phyloP scores from a whole-genome alignment of 2,797 vertebrate species.

The Poecilia picta region DNA sequence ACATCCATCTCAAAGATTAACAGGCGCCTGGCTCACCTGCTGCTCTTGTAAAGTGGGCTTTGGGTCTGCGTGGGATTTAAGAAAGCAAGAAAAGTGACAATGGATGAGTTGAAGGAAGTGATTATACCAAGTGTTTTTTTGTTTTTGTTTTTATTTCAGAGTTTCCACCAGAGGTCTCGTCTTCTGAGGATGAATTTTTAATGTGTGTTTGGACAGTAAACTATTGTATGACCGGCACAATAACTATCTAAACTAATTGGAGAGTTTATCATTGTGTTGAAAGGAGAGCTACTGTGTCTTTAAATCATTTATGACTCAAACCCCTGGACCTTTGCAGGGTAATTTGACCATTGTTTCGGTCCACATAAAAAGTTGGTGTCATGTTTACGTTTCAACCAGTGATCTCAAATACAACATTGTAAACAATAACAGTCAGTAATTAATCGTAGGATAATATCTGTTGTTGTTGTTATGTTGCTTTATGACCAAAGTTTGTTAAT shows the following conservation, averaged over 20 bases:
- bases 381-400: constrained; percentile 13
- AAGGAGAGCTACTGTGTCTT: constrained; percentile 30
- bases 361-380: constrained; percentile 14
- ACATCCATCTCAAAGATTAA: constrained; percentile 52
- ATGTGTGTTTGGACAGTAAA: constrained; percentile 35
- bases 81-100: constrained; percentile 5
- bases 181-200: constrained; percentile 50
- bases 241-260: constrained; percentile 45
- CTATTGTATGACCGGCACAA: constrained; percentile 40
- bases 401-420: background rate
- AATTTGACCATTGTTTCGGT: constrained; percentile 42
- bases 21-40: constrained; percentile 54
- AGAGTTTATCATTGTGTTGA: constrained; percentile 48
- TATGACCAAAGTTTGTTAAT: background rate
- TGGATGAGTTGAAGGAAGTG: background rate
- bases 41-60: constrained; percentile 28
- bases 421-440: background rate
- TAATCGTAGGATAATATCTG: background rate
- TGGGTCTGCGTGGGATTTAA: constrained; percentile 7
- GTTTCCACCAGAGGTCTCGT: constrained; percentile 3
- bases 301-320: constrained; percentile 72
- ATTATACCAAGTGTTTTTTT: background rate
- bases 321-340: constrained; percentile 35
- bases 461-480: background rate
- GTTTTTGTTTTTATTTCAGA: constrained; percentile 24